Base-by-base conservation (phyloP, 2,113 vertebrate species). In the Capricornis sumatraensis region DNA sequence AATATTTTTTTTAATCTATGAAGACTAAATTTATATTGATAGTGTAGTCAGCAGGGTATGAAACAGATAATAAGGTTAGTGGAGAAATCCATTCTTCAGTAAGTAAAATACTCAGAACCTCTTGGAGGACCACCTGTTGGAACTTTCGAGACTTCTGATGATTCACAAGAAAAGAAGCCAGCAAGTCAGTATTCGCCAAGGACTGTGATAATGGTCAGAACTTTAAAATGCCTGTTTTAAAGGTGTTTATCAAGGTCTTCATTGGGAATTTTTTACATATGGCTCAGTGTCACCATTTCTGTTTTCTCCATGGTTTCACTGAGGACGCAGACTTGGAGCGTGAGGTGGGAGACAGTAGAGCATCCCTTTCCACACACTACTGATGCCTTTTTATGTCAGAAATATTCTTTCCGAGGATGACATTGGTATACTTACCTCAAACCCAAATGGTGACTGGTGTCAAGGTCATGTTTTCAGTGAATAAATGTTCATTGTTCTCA, bases 11-110 rank as follows among this genome's bases (percentile, higher is more conserved):
- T 94, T 94, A 86, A 94, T 82, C 86, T 93, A 71, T 91, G 53
- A 94, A 96, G 93, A 97, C 30, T 94, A 52, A 96, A 92, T 78
- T 87, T 95, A 55, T 94, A 74, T 89, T 97, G 71, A 50, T 96
- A 36, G 47, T 55, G 16, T 60, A 64, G 30, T 25, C 86, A 97
- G 52, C 28, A 93, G 82, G 88, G 83, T 67, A 40, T 91, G 43
- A 94, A 83, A 82, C 60, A 88, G 64, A 64, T 90, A 89, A 82
- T 92, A 87, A 82, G 83, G 30, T 94, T 92, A 74, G 23, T 64
- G 83, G 58, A 78, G 25, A 89, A 94, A 93, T 81, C 43, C 21
- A 6, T 96, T 85, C 47, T 88, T 92, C 33, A 58, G 0, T 52
- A 94, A 95, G 57, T 53, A 86, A 94, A 86, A 93, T 81, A 89